Evolutionary conservation across 2,888 invertebrate genomes (phyloP).

Genomic region (Mactromeris polynyma): DNA sequence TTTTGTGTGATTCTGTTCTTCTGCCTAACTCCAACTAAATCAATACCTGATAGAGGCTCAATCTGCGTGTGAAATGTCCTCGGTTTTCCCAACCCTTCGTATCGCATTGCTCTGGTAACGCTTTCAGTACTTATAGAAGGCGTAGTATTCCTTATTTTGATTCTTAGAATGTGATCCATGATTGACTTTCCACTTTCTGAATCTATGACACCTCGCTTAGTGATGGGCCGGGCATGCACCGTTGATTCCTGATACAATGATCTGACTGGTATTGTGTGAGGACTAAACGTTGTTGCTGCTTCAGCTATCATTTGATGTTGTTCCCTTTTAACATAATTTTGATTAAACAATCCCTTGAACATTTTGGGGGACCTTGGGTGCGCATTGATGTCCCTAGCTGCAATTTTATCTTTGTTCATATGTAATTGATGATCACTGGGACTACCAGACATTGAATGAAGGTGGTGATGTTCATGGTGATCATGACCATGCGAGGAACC

Average conservation of each 20-base stretch:
- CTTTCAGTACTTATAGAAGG: background rate
- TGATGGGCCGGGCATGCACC: conserved; percentile 35
- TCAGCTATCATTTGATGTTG: background rate
- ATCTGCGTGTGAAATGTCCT: background rate
- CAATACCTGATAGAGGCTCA: conserved; percentile 24
- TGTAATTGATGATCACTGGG: background rate
- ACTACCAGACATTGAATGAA: background rate
- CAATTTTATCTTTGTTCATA: background rate
- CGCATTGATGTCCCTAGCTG: background rate
- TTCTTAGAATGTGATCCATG: conserved; percentile 47
- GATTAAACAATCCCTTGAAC: conserved; percentile 23
- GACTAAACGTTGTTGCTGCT: background rate
- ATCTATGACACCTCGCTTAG: conserved; percentile 32
- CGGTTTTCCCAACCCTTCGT: background rate
- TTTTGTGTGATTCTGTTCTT: background rate
- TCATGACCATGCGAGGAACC: background rate
- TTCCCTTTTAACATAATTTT: background rate
- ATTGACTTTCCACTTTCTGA: conserved; percentile 22
- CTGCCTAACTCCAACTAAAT: conserved; percentile 5
- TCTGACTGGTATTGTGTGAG: background rate
- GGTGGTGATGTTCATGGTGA: background rate
- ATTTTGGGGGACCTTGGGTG: background rate
- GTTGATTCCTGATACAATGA: conserved; percentile 27
- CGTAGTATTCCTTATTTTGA: conserved; percentile 38
- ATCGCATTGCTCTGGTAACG: background rate